Evolutionary conservation across 2,113 vertebrate genomes (phyloP), one percentile per base, ranked within the genome.

Genomic region (Ranitomeya imitator): DNA sequence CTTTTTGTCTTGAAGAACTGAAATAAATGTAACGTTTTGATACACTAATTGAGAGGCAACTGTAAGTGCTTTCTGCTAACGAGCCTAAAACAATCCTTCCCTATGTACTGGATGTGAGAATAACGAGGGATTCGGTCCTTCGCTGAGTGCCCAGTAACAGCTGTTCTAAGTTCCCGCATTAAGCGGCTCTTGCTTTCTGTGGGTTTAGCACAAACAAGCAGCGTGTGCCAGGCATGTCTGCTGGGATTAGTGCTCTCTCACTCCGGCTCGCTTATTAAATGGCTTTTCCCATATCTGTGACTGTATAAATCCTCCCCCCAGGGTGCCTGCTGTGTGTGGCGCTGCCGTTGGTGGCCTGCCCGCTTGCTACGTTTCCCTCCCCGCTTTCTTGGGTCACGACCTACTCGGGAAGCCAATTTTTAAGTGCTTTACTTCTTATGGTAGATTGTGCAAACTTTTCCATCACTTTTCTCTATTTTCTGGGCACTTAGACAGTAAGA

Each of bases 151-250:
- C 85, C 61, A 65, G 15, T 15, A 23, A 19, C 74, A 15, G 65
- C 84, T 45, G 19, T 61, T 55, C 26, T 52, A 63, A 11, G 60
- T 52, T 55, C 14, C 52, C 10, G 69, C 21, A 45, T 18, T 73
- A 31, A 16, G 37, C n/a, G 12, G 82, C 61, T 57, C 51, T 69
- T 85, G 51, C 61, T 63, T 65, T 67, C 74, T 69, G 8, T 55
- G 76, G 77, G 23, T 87, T 87, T 87, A 80, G 63, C 86, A 87
- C 78, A 87, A 87, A 81, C 86, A 71, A 76, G 79, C 79, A 76
- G 86, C 79, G 86, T 88, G 86, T 88, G 86, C 86, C 86, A 76
- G 67, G 79, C 86, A 54, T 82, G 52, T 60, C 79, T 88, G 21
- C 23, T 14, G 79, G 86, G 86, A 83, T 88, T 88, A 87, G 79